Evolutionary conservation across 1,140 invertebrate genomes (phyloP), one percentile per base, ranked within the genome.

Genomic region (Bombus cullumanus): DNA sequence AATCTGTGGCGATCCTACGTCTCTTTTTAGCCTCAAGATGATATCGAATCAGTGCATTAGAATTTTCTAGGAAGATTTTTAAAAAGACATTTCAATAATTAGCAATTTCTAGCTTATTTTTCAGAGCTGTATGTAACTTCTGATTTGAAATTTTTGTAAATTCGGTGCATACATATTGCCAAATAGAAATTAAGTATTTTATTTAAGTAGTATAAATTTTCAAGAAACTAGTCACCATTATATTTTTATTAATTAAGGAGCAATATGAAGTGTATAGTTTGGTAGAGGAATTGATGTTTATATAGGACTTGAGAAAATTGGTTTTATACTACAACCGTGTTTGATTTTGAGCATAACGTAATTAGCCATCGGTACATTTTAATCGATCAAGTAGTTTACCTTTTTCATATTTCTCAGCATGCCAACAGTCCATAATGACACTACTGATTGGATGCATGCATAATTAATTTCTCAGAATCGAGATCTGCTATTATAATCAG

Each of bases 391-490:
- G 78, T n/a, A 69, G 43, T 80, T 47, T 80, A 71, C 53, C 69
- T 81, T 73, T 81, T 64, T 37, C 28, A 43, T 83, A 53, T 53
- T 66, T 77, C 41, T 3, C 43, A 18, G 1, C 28, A 15, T 39
- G 9, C 3, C 81, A 66, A 34, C 72, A 28, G 41, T 22, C 22
- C 39, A 43, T 77, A 77, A 77, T 77, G 41, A 37, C 39, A 62
- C 9, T 34, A 18, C 34, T 83, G 81, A 83, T 77, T 77, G 81
- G 59, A 34, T 12, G 81, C 73, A 83, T 83, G 81, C 62, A 77
- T 83, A 83, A 83, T 83, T 83, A 83, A 83, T 83, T 83, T 77
- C 73, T 47, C 81, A 66, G 73, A 37, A 43, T 59, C 53, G 68
- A 39, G 15, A 28, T 37, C 10, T 31, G 43, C 12, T 53, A 34